Conservation (phyloP, 2,888 invertebrate genomes). For the Trichogramma evanescens region DNA sequence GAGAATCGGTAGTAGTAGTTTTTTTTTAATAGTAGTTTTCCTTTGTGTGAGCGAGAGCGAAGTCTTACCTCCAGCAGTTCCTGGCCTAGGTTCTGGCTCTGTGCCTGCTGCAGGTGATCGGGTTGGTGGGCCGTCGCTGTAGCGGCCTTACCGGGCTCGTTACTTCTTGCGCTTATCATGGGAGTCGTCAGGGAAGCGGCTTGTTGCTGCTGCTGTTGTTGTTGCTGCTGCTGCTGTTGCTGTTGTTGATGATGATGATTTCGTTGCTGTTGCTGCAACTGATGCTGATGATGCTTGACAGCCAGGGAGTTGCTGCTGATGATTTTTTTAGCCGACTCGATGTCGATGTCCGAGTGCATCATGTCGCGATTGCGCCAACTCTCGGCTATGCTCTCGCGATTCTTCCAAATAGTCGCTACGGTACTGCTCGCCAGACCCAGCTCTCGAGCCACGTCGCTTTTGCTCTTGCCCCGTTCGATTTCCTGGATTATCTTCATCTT, state of each 20-base stretch:
- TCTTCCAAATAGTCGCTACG: conserved; percentile 56
- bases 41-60: conserved; percentile 29
- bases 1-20: background rate
- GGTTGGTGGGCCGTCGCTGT: conserved; percentile 14
- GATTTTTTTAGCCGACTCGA: conserved; percentile 33
- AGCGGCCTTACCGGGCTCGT: conserved; percentile 18
- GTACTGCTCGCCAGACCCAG: conserved; percentile 54
- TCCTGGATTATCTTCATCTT: conserved; percentile 57
- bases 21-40: background rate
- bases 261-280: conserved; percentile 12
- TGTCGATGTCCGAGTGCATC: conserved; percentile 38
- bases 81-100: conserved; percentile 44
- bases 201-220: conserved; percentile 19
- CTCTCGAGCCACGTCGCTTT: conserved; percentile 54
- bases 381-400: conserved; percentile 51
- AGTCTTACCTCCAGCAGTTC: conserved; percentile 47
- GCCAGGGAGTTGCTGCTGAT: conserved; percentile 22
- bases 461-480: conserved; percentile 55
- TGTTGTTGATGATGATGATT: conserved; percentile 21
- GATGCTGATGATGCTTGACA: conserved; percentile 19
- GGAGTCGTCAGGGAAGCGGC: conserved; percentile 23
- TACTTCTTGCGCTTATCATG: conserved; percentile 19
- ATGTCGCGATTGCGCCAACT: conserved; percentile 46
- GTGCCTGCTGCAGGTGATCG: conserved; percentile 34
- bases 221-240: conserved; percentile 18